A percentile compares a stretch with the other conserved stretches of the same genome.
Evolutionary conservation across 2,113 vertebrate species (phyloP).

Genomic region (Chascanopsetta lugubris): DNA sequence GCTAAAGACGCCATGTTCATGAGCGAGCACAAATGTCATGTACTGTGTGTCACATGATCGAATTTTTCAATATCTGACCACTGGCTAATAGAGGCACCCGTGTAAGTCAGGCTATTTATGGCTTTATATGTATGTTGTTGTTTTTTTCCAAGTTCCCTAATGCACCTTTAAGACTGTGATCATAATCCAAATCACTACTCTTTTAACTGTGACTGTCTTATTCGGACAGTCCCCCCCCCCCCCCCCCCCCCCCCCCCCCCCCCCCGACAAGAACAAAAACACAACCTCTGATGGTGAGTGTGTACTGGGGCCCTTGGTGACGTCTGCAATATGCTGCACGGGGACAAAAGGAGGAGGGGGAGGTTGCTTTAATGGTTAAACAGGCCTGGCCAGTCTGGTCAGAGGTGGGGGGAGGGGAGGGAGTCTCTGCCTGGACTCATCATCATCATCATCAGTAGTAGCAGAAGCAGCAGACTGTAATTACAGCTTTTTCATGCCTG

Average conservation of each 20-base stretch:
- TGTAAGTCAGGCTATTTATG: too few species aligned
- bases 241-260: background rate
- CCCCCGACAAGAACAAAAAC: slow-evolving; percentile 43
- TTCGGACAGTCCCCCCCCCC: background rate
- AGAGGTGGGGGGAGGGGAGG: slow-evolving; percentile 42
- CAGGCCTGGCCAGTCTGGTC: slow-evolving; percentile 35
- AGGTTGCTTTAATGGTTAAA: slow-evolving; percentile 64
- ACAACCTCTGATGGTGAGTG: slow-evolving; percentile 39
- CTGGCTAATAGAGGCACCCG: too few species aligned
- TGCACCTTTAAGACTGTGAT: too few species aligned
- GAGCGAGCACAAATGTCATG: too few species aligned
- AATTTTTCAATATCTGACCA: too few species aligned
- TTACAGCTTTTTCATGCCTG: slow-evolving; percentile 50
- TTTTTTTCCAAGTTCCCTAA: too few species aligned
- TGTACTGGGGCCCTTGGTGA: slow-evolving; percentile 32
- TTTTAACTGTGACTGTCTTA: slow-evolving; percentile 11
- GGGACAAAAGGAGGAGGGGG: slow-evolving; percentile 69
- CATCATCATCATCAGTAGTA: too few species aligned
- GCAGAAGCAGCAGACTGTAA: too few species aligned
- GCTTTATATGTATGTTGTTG: background rate
- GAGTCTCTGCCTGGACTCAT: slow-evolving; percentile 36
- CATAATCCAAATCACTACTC: too few species aligned
- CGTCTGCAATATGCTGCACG: slow-evolving; percentile 34
- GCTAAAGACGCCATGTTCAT: too few species aligned
- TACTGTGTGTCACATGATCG: too few species aligned